A percentile compares a stretch with the other conserved stretches of the same genome.
Evolutionary conservation across 2,113 vertebrate genomes (phyloP).

Genomic region (Panurus biarmicus): DNA sequence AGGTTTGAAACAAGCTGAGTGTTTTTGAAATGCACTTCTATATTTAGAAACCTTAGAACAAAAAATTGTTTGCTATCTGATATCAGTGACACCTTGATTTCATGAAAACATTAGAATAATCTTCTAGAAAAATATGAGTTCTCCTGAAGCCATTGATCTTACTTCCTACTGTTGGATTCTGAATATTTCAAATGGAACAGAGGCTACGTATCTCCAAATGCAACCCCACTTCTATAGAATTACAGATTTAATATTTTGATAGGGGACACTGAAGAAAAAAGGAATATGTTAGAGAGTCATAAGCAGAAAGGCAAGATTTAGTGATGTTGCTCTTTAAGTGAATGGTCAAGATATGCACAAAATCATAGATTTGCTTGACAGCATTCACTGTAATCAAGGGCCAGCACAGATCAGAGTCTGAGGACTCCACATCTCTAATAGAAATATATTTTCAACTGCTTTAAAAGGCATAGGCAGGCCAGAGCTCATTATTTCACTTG

Average conservation of each 20-base stretch:
- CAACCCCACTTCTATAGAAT: accelerated
- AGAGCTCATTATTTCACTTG: neutral
- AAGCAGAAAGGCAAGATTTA: neutral
- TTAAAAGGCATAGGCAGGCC: neutral
- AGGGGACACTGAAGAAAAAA: neutral
- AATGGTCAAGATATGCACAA: neutral
- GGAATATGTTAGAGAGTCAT: neutral
- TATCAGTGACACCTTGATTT: neutral
- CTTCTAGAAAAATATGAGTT: neutral
- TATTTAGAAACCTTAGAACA: neutral
- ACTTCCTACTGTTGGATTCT: neutral
- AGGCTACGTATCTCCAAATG: neutral
- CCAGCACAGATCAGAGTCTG: neutral
- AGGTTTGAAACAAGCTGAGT: neutral
- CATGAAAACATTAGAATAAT: neutral
- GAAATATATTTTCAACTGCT: neutral
- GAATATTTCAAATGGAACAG: neutral
- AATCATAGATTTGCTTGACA: neutral
- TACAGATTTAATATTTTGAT: neutral
- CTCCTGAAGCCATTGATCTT: neutral
- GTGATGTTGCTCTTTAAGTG: neutral
- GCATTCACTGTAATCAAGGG: neutral
- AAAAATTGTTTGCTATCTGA: neutral
- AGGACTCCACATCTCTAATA: neutral
- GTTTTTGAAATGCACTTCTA: neutral